phyloP scores from a whole-genome alignment of 1,140 invertebrate genomes.

The Drosophila orena region DNA sequence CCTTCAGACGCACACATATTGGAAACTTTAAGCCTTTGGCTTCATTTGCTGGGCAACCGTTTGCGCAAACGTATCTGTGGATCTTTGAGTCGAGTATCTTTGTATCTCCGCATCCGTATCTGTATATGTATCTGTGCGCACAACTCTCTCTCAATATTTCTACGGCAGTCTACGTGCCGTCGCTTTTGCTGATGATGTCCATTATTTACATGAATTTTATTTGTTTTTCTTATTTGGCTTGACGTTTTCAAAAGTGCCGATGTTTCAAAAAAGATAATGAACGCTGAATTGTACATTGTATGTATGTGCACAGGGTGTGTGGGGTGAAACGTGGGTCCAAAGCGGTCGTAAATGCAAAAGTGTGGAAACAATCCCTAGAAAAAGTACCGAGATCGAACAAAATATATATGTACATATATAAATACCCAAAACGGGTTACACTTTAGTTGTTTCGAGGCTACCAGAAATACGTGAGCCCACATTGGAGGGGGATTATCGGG shows the following conservation, averaged over 20 bases:
- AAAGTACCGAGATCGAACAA: constrained; percentile 19
- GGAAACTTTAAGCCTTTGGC: constrained; percentile 72
- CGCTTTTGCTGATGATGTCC: constrained; percentile 78
- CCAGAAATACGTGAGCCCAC: constrained; percentile 35
- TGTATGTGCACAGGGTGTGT: constrained; percentile 44
- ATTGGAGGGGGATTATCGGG: constrained; percentile 25
- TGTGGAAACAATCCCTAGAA: constrained; percentile 45
- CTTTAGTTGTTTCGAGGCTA: constrained; percentile 26
- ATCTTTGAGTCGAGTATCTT: constrained; percentile 29
- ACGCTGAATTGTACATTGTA: constrained; percentile 64
- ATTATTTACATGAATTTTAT: constrained; percentile 84
- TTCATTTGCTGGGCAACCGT: constrained; percentile 72
- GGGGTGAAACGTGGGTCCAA: constrained; percentile 13
- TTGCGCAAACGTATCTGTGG: constrained; percentile 64
- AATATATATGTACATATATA: constrained; percentile 2
- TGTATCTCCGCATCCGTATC: constrained; percentile 23
- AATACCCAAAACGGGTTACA: constrained; percentile 43
- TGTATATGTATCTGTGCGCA: constrained; percentile 24
- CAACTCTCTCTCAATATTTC: constrained; percentile 20
- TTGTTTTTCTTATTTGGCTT: constrained; percentile 83
- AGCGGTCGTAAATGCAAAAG: constrained; percentile 46
- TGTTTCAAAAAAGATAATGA: constrained; percentile 82
- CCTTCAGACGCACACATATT: constrained; percentile 30
- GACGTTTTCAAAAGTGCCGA: constrained; percentile 82
- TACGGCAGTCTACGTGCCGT: constrained; percentile 67